Evolutionary conservation across 92 coral and sea anemone species (phyloP).

Genomic region (Parazoanthus swiftii): DNA sequence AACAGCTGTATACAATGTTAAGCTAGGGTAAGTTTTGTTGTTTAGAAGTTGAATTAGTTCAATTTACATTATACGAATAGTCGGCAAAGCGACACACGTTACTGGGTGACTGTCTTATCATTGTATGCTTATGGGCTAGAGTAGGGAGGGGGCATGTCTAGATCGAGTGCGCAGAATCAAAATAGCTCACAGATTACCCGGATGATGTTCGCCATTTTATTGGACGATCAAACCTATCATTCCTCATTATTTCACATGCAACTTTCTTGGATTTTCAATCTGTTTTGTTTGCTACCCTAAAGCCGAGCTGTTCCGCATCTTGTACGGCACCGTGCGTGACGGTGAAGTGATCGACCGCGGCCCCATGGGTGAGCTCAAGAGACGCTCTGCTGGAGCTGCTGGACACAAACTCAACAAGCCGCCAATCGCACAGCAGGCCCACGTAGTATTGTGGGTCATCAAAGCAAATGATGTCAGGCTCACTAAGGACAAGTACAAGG

Average conservation of each 20-base stretch:
- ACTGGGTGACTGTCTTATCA: too few species aligned
- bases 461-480: conserved; percentile 69
- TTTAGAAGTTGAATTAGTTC: too few species aligned
- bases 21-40: too few species aligned
- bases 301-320: conserved; percentile 76
- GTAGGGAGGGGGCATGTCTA: too few species aligned
- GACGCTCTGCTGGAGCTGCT: conserved; percentile 58
- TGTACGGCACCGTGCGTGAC: conserved; percentile 60
- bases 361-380: conserved; percentile 46
- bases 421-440: conserved; percentile 64
- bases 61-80: too few species aligned
- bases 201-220: too few species aligned
- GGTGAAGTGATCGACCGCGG: conserved; percentile 71
- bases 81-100: too few species aligned
- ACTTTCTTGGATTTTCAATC: neutral
- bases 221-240: too few species aligned
- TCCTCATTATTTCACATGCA: neutral
- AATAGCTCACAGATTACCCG: too few species aligned
- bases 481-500: conserved; percentile 53
- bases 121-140: too few species aligned
- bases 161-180: too few species aligned
- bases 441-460: conserved; percentile 81
- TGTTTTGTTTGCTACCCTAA: neutral
- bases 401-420: conserved; percentile 75
- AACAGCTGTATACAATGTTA: too few species aligned